phyloP scores from a whole-genome alignment of 37 sponge, comb jelly and placozoan species.

The Theonella swinhoei region DNA sequence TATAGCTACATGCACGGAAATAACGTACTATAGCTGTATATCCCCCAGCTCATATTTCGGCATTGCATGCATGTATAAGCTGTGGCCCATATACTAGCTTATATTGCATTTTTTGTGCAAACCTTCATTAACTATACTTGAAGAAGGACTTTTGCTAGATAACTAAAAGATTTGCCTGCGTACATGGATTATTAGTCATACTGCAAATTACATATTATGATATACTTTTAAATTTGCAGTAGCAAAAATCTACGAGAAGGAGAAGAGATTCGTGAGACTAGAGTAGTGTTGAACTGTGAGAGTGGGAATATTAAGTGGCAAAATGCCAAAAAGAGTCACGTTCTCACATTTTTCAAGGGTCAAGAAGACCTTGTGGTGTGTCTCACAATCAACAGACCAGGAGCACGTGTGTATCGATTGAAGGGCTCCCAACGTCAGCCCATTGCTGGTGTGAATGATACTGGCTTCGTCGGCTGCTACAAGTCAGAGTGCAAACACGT shows the following conservation, averaged over 20 bases:
- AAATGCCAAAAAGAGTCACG: neutral
- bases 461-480: slow-evolving; percentile 25
- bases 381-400: neutral
- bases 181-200: too few species aligned
- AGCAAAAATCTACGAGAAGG: neutral
- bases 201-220: too few species aligned
- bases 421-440: slow-evolving; percentile 6
- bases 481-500: slow-evolving; percentile 33
- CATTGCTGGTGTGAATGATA: neutral
- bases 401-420: slow-evolving; percentile 16
- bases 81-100: too few species aligned
- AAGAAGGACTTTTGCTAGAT: too few species aligned
- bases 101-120: too few species aligned
- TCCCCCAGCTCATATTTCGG: too few species aligned
- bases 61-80: too few species aligned
- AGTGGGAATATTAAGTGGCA: slow-evolving; percentile 1
- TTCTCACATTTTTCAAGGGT: neutral
- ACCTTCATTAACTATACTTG: too few species aligned
- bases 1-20: too few species aligned
- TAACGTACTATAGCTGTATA: too few species aligned
- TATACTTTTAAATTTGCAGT: neutral
- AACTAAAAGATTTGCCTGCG: too few species aligned
- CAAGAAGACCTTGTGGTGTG: slow-evolving; percentile 5
- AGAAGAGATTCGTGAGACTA: neutral
- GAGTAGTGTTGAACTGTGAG: neutral